phyloP scores from a whole-genome alignment of 2,797 vertebrate species.

The Eulemur albifrons region DNA sequence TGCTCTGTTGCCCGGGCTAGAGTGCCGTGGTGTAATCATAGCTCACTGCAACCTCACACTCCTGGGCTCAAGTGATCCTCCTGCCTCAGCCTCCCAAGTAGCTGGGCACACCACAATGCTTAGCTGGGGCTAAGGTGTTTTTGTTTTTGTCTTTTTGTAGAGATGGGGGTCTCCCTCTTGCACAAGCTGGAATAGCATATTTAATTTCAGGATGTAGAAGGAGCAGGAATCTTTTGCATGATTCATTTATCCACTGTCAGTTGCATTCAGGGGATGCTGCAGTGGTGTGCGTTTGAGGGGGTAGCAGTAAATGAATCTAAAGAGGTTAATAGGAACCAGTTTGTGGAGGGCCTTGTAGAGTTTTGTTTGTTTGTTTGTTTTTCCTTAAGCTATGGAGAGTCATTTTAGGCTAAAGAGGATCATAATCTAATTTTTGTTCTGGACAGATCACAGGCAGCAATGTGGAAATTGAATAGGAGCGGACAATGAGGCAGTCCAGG shows the following conservation, averaged over 20 bases:
- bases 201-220: background rate
- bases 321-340: background rate
- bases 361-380: background rate
- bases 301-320: background rate
- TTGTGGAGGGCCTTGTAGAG: background rate
- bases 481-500: background rate
- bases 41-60: too few relatives aligned
- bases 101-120: too few relatives aligned
- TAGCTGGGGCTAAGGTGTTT: too few relatives aligned
- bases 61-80: too few relatives aligned
- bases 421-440: background rate
- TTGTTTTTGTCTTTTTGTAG: too few relatives aligned
- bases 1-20: too few relatives aligned
- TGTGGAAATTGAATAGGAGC: background rate
- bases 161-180: too few relatives aligned
- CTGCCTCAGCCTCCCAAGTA: too few relatives aligned
- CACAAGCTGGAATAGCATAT: background rate
- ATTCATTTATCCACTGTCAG: fast-evolving
- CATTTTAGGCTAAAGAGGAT: background rate
- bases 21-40: too few relatives aligned
- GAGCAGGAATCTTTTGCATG: background rate
- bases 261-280: background rate
- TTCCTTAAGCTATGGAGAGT: background rate
- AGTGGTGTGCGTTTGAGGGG: background rate
- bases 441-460: background rate